Conservation (phyloP, 1,140 invertebrate species). For the Drosophila mauritiana region DNA sequence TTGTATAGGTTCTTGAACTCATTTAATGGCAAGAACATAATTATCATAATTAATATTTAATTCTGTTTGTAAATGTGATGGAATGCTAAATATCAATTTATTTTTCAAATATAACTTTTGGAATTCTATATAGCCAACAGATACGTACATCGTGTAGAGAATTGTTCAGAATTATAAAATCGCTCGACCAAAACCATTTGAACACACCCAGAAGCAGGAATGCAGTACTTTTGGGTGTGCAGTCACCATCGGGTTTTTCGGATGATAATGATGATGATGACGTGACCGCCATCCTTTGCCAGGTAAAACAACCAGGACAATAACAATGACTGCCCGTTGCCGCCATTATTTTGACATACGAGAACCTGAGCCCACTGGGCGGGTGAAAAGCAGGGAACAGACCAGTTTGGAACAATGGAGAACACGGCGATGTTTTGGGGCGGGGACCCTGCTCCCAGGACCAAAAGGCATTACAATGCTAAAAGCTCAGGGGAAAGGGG, state of each 20-base stretch:
- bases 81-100: no score
- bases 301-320: slow-evolving; percentile 33
- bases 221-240: not conserved
- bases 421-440: slow-evolving; percentile 62
- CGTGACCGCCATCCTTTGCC: slow-evolving; percentile 23
- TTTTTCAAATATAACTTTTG: no score
- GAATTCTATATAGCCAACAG: no score
- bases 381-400: not conserved
- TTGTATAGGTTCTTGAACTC: no score
- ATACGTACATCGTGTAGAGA: not conserved
- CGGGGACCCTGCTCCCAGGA: slow-evolving; percentile 29
- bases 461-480: slow-evolving; percentile 65
- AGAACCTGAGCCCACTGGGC: slow-evolving; percentile 44
- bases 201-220: not conserved
- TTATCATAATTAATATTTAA: no score
- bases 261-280: slow-evolving; percentile 45
- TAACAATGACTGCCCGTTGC: slow-evolving; percentile 58
- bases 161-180: not conserved
- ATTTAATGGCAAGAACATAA: no score
- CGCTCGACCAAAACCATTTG: not conserved
- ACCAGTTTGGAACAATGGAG: slow-evolving; percentile 56
- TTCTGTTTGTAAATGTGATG: no score
- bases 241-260: not conserved
- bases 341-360: slow-evolving; percentile 79
- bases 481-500: slow-evolving; percentile 1